Evolutionary conservation across 2,797 vertebrate genomes (phyloP).

Genomic region (Thunnus albacares): DNA sequence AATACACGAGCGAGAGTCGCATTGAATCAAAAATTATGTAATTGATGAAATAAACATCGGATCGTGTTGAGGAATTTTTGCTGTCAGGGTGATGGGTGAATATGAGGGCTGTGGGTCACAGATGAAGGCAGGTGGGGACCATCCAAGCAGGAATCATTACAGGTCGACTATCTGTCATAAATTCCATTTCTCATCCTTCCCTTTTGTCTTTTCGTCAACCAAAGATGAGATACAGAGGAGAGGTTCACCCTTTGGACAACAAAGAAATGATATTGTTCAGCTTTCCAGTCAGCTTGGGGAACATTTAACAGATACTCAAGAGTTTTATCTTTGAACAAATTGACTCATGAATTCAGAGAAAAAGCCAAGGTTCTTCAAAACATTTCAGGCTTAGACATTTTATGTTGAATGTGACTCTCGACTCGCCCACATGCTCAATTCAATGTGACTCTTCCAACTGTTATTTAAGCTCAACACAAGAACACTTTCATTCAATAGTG

Average conservation of each 20-base stretch:
- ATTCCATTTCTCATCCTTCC: slow-evolving; percentile 9
- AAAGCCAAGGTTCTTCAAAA: slow-evolving; percentile 20
- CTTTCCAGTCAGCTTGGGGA: neutral
- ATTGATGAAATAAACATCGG: slow-evolving; percentile 14
- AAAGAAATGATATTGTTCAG: neutral
- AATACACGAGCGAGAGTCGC: neutral
- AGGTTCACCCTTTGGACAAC: neutral
- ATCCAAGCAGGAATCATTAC: slow-evolving; percentile 37
- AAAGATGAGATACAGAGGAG: neutral
- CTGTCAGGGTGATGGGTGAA: neutral
- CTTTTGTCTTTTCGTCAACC: slow-evolving; percentile 24
- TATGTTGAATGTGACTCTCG: neutral
- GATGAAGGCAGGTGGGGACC: slow-evolving; percentile 20
- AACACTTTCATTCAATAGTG: neutral
- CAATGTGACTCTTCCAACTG: neutral
- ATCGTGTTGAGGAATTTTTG: neutral
- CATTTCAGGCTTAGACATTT: neutral
- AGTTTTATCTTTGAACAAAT: slow-evolving; percentile 20
- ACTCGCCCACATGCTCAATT: slow-evolving; percentile 14
- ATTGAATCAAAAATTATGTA: slow-evolving; percentile 25
- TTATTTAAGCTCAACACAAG: neutral
- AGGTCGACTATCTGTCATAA: slow-evolving; percentile 31
- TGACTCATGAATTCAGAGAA: slow-evolving; percentile 5
- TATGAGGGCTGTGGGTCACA: neutral
- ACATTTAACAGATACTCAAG: neutral